Percentiles rank a stretch among this genome's conserved stretches.
phyloP scores from a whole-genome alignment of 37 sponge, comb jelly and placozoan species.

The Halisarca cf. caerulea region DNA sequence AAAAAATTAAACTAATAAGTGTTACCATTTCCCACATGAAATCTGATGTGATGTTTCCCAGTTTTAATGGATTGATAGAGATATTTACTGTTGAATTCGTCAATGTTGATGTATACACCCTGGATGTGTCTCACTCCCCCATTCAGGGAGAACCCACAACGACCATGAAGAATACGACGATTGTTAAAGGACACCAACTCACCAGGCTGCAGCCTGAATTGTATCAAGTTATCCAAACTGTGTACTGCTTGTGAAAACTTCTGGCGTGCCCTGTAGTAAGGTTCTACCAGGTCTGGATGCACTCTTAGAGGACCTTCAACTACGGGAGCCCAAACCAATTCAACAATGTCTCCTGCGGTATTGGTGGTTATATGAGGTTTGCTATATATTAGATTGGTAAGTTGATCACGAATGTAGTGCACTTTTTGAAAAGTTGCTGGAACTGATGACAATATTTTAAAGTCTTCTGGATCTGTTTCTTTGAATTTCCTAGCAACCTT shows the following conservation, averaged over 20 bases:
- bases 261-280: constrained; percentile 52
- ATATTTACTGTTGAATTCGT: constrained; percentile 68
- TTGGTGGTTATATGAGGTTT: constrained; percentile 63
- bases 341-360: constrained; percentile 32
- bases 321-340: constrained; percentile 47
- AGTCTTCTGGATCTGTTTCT: constrained; percentile 40
- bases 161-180: constrained; percentile 53
- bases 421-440: constrained; percentile 81
- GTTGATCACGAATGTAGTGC: constrained; percentile 50
- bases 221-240: neutral
- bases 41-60: neutral
- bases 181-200: constrained; percentile 66
- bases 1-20: no score
- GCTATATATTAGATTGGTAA: constrained; percentile 42
- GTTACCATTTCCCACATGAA: neutral
- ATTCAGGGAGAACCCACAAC: constrained; percentile 45
- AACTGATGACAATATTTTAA: constrained; percentile 44
- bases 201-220: constrained; percentile 51
- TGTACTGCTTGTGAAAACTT: constrained; percentile 26
- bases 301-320: constrained; percentile 58
- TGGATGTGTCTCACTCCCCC: constrained; percentile 59
- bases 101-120: constrained; percentile 68
- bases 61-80: constrained; percentile 21
- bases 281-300: constrained; percentile 11
- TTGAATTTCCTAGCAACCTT: constrained; percentile 63